Percentiles rank a stretch among this genome's conserved stretches.
These are phyloP conservation scores for Campoletis raptor DNA, from an alignment of 2,888 invertebrate species.

Conservation along the genomic window DNA sequence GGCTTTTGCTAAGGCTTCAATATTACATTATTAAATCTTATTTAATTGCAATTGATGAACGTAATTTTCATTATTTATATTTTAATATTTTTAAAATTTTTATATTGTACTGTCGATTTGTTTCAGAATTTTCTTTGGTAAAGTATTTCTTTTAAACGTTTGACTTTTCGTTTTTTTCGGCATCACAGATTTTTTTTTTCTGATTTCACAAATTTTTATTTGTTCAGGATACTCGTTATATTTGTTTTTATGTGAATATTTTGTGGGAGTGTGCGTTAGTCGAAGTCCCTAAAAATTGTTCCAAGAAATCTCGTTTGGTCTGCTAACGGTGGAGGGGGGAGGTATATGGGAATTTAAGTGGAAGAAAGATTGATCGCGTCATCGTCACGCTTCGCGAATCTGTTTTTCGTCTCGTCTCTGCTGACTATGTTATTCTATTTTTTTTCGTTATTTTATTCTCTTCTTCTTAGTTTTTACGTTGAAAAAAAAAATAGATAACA, in stretches of 20 bases:
- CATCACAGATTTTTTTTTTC: neutral
- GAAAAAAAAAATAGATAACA: conserved; percentile 4
- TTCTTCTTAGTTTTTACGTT: neutral
- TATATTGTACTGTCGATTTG: too few relatives aligned
- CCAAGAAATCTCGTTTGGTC: conserved; percentile 54
- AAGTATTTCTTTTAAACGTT: neutral
- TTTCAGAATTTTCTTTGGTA: too few relatives aligned
- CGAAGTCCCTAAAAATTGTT: conserved; percentile 46
- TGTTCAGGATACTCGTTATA: neutral
- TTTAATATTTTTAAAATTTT: too few relatives aligned
- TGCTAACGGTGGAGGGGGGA: neutral
- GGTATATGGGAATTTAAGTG: conserved; percentile 33
- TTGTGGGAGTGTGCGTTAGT: neutral
- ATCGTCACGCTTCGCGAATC: conserved; percentile 34
- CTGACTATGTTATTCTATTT: neutral
- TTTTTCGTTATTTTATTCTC: neutral
- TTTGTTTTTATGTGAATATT: neutral
- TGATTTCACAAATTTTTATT: neutral
- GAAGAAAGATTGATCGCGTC: conserved; percentile 33
- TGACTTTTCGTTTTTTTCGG: neutral
- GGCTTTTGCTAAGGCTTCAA: too few relatives aligned
- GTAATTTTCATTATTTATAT: too few relatives aligned
- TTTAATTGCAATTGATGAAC: too few relatives aligned
- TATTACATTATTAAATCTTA: too few relatives aligned
- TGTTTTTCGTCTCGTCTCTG: conserved; percentile 32